Evolutionary conservation across 2,797 vertebrate species (phyloP).

Genomic region (Oreonectes daqikongensis): DNA sequence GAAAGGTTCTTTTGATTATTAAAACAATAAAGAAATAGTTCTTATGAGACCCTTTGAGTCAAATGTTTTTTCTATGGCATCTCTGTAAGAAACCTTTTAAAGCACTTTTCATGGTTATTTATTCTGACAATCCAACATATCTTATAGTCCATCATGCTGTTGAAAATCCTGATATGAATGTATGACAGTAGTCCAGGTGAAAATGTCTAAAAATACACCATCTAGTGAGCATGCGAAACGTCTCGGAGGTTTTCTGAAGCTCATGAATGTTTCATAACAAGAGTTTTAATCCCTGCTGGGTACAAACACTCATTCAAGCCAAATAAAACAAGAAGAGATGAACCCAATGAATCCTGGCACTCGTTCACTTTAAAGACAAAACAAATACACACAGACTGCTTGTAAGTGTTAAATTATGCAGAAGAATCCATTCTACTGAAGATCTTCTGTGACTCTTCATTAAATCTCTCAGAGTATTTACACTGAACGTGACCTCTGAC

Average conservation of each 20-base stretch:
- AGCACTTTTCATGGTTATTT: too few relatives aligned
- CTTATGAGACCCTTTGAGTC: too few relatives aligned
- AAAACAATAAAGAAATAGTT: too few relatives aligned
- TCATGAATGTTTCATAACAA: conserved; percentile 22
- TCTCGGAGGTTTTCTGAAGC: not conserved
- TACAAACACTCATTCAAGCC: not conserved
- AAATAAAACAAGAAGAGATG: not conserved
- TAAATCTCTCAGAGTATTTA: too few relatives aligned
- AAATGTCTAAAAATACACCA: conserved; percentile 6
- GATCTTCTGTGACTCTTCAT: too few relatives aligned
- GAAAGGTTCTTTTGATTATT: too few relatives aligned
- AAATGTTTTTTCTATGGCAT: too few relatives aligned
- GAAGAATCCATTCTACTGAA: too few relatives aligned
- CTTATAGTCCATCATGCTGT: not conserved
- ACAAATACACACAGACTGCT: not conserved
- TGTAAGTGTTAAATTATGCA: conserved; percentile 5
- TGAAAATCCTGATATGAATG: not conserved
- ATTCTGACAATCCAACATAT: not conserved
- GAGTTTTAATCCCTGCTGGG: conserved; percentile 28
- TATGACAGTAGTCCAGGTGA: not conserved
- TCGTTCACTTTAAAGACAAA: not conserved
- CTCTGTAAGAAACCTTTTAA: too few relatives aligned
- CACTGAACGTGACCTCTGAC: too few relatives aligned
- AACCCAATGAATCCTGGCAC: too few relatives aligned
- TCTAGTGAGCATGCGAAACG: not conserved